Evolutionary conservation across 2,113 vertebrate genomes (phyloP), one percentile per base, ranked within the genome.

Genomic region (Galeopterus variegatus): DNA sequence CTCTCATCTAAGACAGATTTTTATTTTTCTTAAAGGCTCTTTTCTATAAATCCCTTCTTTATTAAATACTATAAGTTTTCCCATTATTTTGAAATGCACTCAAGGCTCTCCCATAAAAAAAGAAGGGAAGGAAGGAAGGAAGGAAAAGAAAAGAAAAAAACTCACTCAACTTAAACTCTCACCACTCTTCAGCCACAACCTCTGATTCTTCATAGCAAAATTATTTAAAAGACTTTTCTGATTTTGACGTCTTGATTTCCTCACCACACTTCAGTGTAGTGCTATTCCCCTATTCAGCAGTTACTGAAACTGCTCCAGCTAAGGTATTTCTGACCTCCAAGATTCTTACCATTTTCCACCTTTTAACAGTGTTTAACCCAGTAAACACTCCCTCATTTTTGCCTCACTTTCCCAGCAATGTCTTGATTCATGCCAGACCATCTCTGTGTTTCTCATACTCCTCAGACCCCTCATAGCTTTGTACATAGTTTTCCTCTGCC

Each of bases 141-240:
- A 41, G 3, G 4, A 41, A 41, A 4, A 41, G 4, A 41, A 18
- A n/a, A 6, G 41, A 2, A 0, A 50, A 62, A 62, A 23, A 2
- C 2, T 19, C 6, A 26, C 4, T 80, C 31, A 83, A 8, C 10
- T 60, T 10, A 79, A 85, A 58, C 15, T 75, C 31, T 52, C 21
- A 31, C 50, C 33, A 48, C 9, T 90, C 14, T 79, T 93, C 0
- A 5, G 1, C 19, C 28, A 58, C 17, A 58, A 14, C 13, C 24
- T 64, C 23, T 60, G 33, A 88, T 69, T 54, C 15, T 83, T 62
- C 76, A 81, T 3, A 54, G 13, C 24, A 60, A 48, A 21, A 41
- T 76, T 45, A 62, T 28, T 75, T 24, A 41, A 31, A 24, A 41
- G 13, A 33, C 4, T 62, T 15, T 45, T 62, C 28, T 77, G 33